Evolutionary conservation across 1,140 invertebrate species (phyloP), one percentile per base, ranked within the genome.

Genomic region (Hypothenemus hampei): DNA sequence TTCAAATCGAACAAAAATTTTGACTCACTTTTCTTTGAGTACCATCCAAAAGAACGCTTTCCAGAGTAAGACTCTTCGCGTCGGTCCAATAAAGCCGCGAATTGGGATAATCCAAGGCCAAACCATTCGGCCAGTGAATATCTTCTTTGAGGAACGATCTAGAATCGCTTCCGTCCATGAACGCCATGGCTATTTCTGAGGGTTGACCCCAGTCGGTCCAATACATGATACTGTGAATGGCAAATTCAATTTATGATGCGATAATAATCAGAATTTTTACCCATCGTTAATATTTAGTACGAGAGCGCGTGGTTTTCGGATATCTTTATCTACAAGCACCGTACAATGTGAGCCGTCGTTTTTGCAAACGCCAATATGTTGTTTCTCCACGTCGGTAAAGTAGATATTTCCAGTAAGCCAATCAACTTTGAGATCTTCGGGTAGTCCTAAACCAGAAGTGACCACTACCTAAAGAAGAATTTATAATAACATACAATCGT

Each of bases 31-130:
- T 73, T 36, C 88, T 73, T 69, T 86, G 82, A 1, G 72, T 77
- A 20, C 89, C 90, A 68, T 91, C 82, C 5, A 93, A 73, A 13
- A 78, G 76, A 13, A 91, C 76, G 2, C 85, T 87, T 70, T 92
- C 89, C 1, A 94, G 81, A 47, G 75, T 82, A 31, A 75, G 76
- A 4, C 80, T 62, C 59, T 89, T 88, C 1, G 80, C 80, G 60
- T 90, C 87, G 0, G 92, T 83, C 79, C 91, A 91, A 60, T 90
- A 86, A 4, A 86, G 72, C 39, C 89, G 75, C 15, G 84, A 75
- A 55, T 86, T 91, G 13, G 87, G 83, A 65, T 85, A 84, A 70
- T 98, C 96, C 37, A 98, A 75, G 1, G 91, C 81, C 6, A 98
- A 72, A 2, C 91, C 91, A 69, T 91, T 94, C 0, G 95, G 92